Percentiles rank a stretch among this genome's conserved stretches.
phyloP scores from a whole-genome alignment of 2,113 vertebrate genomes.

The Mugil cephalus region DNA sequence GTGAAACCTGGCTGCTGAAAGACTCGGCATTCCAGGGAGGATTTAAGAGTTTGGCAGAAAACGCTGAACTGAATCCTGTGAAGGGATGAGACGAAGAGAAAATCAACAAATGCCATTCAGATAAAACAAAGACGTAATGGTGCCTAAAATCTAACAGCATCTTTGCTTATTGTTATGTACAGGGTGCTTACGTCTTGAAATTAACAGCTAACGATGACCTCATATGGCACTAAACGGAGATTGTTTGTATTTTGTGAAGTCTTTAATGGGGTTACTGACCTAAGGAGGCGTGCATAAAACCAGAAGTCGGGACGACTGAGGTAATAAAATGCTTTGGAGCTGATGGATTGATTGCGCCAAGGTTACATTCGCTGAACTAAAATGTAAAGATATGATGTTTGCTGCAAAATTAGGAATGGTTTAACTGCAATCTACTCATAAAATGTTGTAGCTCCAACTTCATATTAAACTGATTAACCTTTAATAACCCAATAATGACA shows the following conservation, averaged over 20 bases:
- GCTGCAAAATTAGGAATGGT: background rate
- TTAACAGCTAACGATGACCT: too few relatives aligned
- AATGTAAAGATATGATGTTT: background rate
- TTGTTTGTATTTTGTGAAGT: slow-evolving; percentile 7
- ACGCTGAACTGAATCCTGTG: slow-evolving; percentile 47
- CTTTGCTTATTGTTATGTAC: too few relatives aligned
- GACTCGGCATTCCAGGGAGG: slow-evolving; percentile 74
- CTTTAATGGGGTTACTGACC: slow-evolving; percentile 37
- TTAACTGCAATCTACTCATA: slow-evolving; percentile 4
- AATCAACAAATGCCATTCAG: slow-evolving; percentile 15
- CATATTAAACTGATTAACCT: too few relatives aligned
- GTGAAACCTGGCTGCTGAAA: slow-evolving; percentile 69
- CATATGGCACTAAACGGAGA: background rate
- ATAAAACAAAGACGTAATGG: slow-evolving; percentile 4
- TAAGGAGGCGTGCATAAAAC: slow-evolving; percentile 24
- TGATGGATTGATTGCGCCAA: slow-evolving; percentile 35
- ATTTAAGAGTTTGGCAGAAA: slow-evolving; percentile 71
- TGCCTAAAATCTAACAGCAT: background rate
- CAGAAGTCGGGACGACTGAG: slow-evolving; percentile 41
- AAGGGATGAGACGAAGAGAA: slow-evolving; percentile 18
- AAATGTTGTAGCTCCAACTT: too few relatives aligned
- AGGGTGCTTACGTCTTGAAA: too few relatives aligned
- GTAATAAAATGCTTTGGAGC: slow-evolving; percentile 19
- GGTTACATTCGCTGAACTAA: slow-evolving; percentile 35
- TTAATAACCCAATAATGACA: too few relatives aligned